Conservation (phyloP, 2,888 invertebrate species). For the Pterobdella sp. region DNA sequence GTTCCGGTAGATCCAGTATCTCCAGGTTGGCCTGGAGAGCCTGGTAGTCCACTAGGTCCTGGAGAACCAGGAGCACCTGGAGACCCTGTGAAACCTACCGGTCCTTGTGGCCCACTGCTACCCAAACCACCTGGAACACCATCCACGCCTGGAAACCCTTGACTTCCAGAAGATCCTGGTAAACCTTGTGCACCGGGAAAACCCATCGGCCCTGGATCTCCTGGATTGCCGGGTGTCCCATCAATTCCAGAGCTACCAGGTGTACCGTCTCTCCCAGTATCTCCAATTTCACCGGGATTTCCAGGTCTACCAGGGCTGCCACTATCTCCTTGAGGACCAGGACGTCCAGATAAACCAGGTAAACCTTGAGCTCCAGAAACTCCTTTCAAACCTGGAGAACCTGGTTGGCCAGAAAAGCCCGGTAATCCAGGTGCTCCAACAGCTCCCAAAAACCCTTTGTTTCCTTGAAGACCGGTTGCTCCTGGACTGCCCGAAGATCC, state of each 20-base stretch:
- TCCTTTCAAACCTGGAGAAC: neutral
- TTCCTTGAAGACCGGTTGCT: neutral
- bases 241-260: neutral
- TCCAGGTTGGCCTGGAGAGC: neutral
- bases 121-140: neutral
- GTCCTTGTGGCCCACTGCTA: neutral
- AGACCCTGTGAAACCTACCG: neutral
- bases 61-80: neutral
- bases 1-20: neutral
- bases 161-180: slow-evolving; percentile 2
- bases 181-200: slow-evolving; percentile 5
- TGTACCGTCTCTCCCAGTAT: neutral
- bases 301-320: slow-evolving; percentile 24
- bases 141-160: neutral
- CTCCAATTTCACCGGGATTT: slow-evolving; percentile 11
- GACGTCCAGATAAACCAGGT: slow-evolving; percentile 21
- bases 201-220: neutral
- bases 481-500: slow-evolving; percentile 3
- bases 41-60: neutral
- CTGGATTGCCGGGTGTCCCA: slow-evolving; percentile 13
- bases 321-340: slow-evolving; percentile 23
- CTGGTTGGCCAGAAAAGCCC: neutral
- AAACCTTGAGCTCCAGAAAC: neutral
- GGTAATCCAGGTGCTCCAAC: neutral
- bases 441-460: neutral